phyloP scores from a whole-genome alignment of 2,888 invertebrate species.

The Orthonevra nobilis region DNA sequence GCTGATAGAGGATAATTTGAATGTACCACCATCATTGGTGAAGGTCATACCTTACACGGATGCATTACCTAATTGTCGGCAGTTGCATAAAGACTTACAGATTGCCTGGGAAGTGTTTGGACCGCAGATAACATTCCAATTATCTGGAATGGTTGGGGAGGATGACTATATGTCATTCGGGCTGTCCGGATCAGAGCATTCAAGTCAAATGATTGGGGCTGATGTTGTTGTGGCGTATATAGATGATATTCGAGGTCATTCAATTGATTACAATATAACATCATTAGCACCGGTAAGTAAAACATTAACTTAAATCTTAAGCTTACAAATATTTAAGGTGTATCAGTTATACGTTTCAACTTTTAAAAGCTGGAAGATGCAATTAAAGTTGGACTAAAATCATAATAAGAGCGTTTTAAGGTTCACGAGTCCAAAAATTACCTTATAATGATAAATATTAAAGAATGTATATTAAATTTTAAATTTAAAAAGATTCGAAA shows the following conservation, averaged over 20 bases:
- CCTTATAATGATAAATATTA: no score
- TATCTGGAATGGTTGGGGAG: slow-evolving; percentile 86
- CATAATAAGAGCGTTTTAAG: no score
- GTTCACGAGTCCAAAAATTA: no score
- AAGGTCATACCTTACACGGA: slow-evolving; percentile 84
- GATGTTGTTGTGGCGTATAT: slow-evolving; percentile 91
- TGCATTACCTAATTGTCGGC: slow-evolving; percentile 89
- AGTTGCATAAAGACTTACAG: slow-evolving; percentile 91
- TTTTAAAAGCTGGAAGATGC: no score
- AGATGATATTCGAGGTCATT: slow-evolving; percentile 86
- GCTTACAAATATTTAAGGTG: no score
- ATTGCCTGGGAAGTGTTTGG: slow-evolving; percentile 96
- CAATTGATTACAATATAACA: slow-evolving; percentile 92
- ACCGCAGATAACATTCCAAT: slow-evolving; percentile 90
- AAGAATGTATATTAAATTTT: no score
- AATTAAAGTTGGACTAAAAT: no score
- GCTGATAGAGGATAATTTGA: slow-evolving; percentile 88
- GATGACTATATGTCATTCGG: slow-evolving; percentile 95
- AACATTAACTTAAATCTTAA: no score
- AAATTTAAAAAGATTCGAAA: no score
- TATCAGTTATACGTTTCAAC: no score
- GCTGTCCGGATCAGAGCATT: slow-evolving; percentile 86
- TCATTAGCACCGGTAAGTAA: slow-evolving; percentile 88
- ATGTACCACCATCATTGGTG: slow-evolving; percentile 92
- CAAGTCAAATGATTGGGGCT: slow-evolving; percentile 90